Conservation (phyloP, 1,140 invertebrate genomes). For the Neuroterus valhalla region DNA sequence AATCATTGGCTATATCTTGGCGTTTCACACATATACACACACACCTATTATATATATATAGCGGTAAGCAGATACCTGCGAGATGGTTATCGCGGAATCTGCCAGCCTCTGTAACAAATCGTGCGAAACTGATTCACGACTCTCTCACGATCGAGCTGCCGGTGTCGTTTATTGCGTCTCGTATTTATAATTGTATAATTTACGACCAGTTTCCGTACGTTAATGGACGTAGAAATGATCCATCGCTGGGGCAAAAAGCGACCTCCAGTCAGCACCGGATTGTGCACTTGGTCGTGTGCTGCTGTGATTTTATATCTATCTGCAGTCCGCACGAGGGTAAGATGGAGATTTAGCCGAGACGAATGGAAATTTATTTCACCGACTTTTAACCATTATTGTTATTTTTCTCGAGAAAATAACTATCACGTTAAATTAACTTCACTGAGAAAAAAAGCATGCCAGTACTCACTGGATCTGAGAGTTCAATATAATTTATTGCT, state of each 20-base stretch:
- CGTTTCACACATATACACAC: too few relatives aligned
- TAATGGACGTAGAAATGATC: constrained; percentile 22
- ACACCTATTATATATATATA: too few relatives aligned
- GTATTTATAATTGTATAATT: constrained; percentile 31
- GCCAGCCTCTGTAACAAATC: constrained; percentile 30
- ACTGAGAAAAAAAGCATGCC: not conserved
- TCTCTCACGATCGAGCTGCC: constrained; percentile 28
- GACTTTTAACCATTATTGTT: constrained; percentile 8
- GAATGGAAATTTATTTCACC: constrained; percentile 5
- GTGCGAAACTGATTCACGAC: constrained; percentile 30
- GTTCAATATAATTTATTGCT: constrained; percentile 4
- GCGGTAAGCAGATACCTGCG: constrained; percentile 10
- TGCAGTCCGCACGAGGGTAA: constrained; percentile 9
- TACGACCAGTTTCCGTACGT: constrained; percentile 15
- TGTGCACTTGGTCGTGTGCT: constrained; percentile 1
- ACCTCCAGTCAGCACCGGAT: not conserved
- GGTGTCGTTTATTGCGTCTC: constrained; percentile 30
- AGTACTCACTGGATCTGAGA: not conserved
- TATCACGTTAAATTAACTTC: not conserved
- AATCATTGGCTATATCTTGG: not conserved
- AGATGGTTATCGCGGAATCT: constrained; percentile 16
- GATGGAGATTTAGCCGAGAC: constrained; percentile 4
- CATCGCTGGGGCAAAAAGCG: constrained; percentile 2
- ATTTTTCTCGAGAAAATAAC: not conserved
- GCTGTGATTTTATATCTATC: not conserved